Conservation (phyloP, 2,113 vertebrate genomes). For the Rhinolophus ferrumequinum region DNA sequence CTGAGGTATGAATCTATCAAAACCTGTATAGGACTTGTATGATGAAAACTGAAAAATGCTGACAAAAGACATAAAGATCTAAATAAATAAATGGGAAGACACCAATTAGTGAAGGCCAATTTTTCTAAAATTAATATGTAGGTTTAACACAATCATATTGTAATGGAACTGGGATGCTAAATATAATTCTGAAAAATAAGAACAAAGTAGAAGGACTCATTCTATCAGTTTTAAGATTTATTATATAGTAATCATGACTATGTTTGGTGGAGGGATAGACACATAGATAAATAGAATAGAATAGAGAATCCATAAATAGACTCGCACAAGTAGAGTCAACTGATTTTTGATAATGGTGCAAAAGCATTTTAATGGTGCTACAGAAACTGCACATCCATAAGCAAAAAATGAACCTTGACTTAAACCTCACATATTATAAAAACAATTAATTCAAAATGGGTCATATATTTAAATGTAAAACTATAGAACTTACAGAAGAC, state of each 20-base stretch:
- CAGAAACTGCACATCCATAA: background rate
- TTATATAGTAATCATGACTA: background rate
- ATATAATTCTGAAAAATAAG: conserved; percentile 19
- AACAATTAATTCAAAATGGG: background rate
- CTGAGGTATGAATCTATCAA: background rate
- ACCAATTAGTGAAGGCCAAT: background rate
- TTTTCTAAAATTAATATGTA: background rate
- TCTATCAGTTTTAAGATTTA: background rate
- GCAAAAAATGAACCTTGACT: background rate
- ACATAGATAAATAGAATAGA: background rate
- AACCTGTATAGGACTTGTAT: background rate
- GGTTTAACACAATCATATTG: background rate
- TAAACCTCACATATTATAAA: background rate
- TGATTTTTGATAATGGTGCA: background rate
- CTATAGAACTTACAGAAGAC: background rate
- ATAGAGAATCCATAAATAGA: background rate
- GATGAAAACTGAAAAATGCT: background rate
- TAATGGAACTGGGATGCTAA: background rate
- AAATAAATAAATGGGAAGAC: background rate
- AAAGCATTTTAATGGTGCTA: background rate
- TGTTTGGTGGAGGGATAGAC: background rate
- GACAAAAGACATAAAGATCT: background rate
- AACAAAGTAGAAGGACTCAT: background rate
- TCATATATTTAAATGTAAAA: background rate
- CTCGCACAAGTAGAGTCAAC: background rate